Conservation (phyloP, 2,113 vertebrate genomes). For the Apus apus region DNA sequence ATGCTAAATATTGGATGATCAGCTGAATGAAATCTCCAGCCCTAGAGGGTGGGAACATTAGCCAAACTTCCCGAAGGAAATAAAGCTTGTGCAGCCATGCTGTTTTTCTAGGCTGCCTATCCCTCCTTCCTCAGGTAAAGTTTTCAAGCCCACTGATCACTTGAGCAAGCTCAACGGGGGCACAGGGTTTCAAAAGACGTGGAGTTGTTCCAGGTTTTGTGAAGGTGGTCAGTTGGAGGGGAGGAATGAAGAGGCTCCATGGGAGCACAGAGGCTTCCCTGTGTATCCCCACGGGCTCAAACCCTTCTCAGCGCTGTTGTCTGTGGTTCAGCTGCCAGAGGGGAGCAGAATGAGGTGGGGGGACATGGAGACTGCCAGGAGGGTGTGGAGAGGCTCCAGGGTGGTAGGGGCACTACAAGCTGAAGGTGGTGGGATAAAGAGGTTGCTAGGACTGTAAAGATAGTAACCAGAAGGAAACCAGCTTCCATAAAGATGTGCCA, state of each 20-base stretch:
- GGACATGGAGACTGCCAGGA: background rate
- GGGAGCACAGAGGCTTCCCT: background rate
- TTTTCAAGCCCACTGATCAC: background rate
- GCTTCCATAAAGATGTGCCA: background rate
- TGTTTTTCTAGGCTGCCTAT: background rate
- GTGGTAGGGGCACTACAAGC: no score
- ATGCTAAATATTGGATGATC: constrained; percentile 17
- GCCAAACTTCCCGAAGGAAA: background rate
- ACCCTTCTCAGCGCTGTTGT: background rate
- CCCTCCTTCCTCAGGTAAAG: background rate
- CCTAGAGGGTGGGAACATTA: background rate
- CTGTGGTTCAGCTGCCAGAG: background rate
- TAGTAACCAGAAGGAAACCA: background rate
- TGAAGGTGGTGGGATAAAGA: background rate
- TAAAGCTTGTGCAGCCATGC: background rate
- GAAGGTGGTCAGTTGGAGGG: fast-evolving
- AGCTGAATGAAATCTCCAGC: background rate
- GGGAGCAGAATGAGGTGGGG: background rate
- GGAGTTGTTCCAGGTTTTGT: background rate
- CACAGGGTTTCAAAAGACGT: background rate
- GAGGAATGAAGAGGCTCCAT: background rate
- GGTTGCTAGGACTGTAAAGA: background rate
- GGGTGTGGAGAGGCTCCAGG: background rate
- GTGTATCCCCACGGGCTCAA: fast-evolving
- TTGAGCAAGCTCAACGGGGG: background rate